Evolutionary conservation across 2,888 invertebrate species (phyloP), one percentile per base, ranked within the genome.

Genomic region (Brenthis daphne): DNA sequence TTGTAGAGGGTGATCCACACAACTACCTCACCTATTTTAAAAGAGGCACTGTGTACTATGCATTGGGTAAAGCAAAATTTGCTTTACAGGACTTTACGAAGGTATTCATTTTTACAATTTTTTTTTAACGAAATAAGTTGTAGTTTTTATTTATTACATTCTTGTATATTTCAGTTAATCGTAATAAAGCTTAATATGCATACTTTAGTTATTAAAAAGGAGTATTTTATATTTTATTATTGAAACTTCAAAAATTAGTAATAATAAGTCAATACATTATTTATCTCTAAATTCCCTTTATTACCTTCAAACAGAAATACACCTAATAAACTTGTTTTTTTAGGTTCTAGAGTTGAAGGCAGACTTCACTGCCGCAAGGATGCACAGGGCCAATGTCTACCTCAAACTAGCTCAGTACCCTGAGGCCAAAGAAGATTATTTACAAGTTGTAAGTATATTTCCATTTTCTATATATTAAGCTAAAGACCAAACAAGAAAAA

Each of bases 11-110:
- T 14, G 99, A 99, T 90, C 98, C 99, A 53, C 94, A 94, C 75
- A 99, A 99, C 91, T 99, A 99, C 90, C 94, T 99, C 86, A 98
- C 98, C 64, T 97, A 98, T 84, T 99, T 98, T 87, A 97, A 98
- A 87, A 94, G 99, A 78, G 99, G 98, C 57, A 99, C 99, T 0
- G 98, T 99, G 0, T 99, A 98, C 89, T 94, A 99, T 83, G 99
- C 99, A 11, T 93, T 99, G 77, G 99, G 99, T 60, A 99, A 98
- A 93, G 97, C 99, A 0, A 98, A 98, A 85, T 97, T 98, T 82
- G 99, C 99, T 0, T 93, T 99, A 50, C 96, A 96, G 79, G 99
- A 99, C 91, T 96, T 99, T 77, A 97, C 97, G 77, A 96, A 95
- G 89, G 91, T 90, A 76, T 69, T 20, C 55, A 43, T 53, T 55